These are phyloP conservation scores for Desoria tigrina DNA, from an alignment of 2,888 invertebrate species.

Conservation along the genomic window DNA sequence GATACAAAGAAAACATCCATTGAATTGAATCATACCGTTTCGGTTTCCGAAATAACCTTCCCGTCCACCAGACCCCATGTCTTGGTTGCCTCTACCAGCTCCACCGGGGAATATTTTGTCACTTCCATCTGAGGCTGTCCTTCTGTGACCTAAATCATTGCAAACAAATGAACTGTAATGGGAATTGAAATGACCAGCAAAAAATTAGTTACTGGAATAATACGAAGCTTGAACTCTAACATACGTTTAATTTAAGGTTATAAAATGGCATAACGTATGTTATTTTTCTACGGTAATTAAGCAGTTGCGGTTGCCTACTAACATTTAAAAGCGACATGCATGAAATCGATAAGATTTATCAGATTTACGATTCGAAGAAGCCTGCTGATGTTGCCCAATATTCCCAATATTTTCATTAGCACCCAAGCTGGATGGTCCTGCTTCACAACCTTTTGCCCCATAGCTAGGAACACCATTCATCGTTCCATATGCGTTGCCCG, in stretches of 20 bases:
- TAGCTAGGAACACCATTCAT: background rate
- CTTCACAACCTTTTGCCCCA: background rate
- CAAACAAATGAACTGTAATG: too few relatives aligned
- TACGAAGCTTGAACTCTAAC: too few relatives aligned
- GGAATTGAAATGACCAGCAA: too few relatives aligned
- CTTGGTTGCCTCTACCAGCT: conserved; percentile 13
- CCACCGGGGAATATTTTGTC: conserved; percentile 22
- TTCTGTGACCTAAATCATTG: conserved; percentile 43
- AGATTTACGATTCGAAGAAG: conserved; percentile 5
- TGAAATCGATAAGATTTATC: background rate
- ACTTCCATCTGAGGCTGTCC: conserved; percentile 48
- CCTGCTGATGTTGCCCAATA: background rate
- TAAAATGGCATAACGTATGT: too few relatives aligned
- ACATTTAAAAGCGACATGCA: too few relatives aligned
- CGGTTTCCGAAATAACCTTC: conserved; percentile 3
- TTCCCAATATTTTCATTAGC: conserved; percentile 1
- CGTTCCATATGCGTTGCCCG: background rate
- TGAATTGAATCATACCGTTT: background rate
- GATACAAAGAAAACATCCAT: background rate
- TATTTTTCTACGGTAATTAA: too few relatives aligned
- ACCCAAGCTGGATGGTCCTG: conserved; percentile 12
- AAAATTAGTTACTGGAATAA: too few relatives aligned
- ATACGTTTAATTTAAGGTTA: too few relatives aligned
- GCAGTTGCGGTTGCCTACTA: too few relatives aligned
- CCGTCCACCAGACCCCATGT: background rate